These are phyloP conservation scores for Galemys pyrenaicus DNA, from an alignment of 2,113 vertebrate genomes.

Conservation along the genomic window DNA sequence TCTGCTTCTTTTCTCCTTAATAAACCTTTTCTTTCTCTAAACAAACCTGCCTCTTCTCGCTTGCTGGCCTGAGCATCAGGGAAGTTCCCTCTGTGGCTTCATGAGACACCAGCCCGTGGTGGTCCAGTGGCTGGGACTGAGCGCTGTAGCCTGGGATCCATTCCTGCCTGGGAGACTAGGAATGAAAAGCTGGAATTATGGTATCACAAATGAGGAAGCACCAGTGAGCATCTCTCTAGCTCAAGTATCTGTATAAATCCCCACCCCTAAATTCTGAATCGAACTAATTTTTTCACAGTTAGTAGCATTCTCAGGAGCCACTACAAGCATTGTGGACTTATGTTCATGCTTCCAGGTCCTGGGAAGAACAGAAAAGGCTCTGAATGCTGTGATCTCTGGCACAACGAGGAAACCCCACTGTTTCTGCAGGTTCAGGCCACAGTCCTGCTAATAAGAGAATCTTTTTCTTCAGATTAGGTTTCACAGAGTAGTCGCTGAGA, in stretches of 20 bases:
- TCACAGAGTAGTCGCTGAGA: background rate
- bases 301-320: background rate
- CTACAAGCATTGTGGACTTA: background rate
- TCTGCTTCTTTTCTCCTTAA: too few relatives aligned
- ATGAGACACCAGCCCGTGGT: too few relatives aligned
- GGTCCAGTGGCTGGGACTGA: too few relatives aligned
- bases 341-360: background rate
- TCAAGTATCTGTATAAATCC: background rate
- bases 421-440: background rate
- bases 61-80: too few relatives aligned
- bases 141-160: too few relatives aligned
- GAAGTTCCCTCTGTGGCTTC: too few relatives aligned
- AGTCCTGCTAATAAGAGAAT: background rate
- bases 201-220: background rate
- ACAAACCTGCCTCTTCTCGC: too few relatives aligned
- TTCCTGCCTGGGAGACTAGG: too few relatives aligned
- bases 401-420: background rate
- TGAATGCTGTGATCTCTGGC: background rate
- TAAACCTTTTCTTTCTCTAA: too few relatives aligned
- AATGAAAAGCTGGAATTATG: background rate
- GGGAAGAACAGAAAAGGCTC: background rate
- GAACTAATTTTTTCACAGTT: background rate
- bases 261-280: conserved; percentile 1
- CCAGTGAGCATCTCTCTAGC: background rate
- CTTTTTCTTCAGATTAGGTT: background rate